phyloP scores from a whole-genome alignment of 2,888 invertebrate species.

The Drosophila algonquin region DNA sequence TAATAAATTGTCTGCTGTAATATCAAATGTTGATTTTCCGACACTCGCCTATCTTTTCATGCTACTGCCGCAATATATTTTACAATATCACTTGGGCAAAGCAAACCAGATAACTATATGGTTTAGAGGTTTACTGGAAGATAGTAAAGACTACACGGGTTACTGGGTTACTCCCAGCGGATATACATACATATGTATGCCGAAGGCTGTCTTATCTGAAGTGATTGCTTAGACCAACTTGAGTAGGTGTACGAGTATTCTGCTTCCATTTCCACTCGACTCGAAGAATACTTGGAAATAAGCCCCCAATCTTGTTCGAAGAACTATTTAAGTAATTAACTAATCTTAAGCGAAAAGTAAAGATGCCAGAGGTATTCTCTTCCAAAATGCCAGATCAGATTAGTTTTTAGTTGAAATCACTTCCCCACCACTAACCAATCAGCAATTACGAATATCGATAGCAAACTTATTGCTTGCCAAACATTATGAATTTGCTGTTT shows the following conservation, averaged over 20 bases:
- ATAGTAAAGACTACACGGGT: not conserved
- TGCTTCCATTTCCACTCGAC: constrained; percentile 9
- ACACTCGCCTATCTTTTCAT: not conserved
- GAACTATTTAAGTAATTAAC: not conserved
- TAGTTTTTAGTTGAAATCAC: not conserved
- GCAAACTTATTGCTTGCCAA: too few species aligned
- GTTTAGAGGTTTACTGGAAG: not conserved
- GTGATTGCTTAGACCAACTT: not conserved
- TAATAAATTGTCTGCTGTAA: not conserved
- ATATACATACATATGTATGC: not conserved
- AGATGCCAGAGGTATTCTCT: too few species aligned
- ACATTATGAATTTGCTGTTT: not conserved
- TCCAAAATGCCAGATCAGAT: too few species aligned
- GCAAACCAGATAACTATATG: not conserved
- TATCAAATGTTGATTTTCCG: not conserved
- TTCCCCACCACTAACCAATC: not conserved
- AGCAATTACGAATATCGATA: too few species aligned
- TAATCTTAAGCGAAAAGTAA: not conserved
- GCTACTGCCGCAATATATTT: constrained; percentile 6
- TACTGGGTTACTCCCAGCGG: not conserved
- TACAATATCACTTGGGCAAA: too few species aligned
- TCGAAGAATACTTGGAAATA: not conserved
- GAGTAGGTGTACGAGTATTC: too few species aligned
- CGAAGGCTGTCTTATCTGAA: constrained; percentile 9
- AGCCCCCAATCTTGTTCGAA: not conserved